Percentiles rank a stretch among this genome's conserved stretches.
phyloP scores from a whole-genome alignment of 1,140 invertebrate species.

The Lordiphosa mommai region DNA sequence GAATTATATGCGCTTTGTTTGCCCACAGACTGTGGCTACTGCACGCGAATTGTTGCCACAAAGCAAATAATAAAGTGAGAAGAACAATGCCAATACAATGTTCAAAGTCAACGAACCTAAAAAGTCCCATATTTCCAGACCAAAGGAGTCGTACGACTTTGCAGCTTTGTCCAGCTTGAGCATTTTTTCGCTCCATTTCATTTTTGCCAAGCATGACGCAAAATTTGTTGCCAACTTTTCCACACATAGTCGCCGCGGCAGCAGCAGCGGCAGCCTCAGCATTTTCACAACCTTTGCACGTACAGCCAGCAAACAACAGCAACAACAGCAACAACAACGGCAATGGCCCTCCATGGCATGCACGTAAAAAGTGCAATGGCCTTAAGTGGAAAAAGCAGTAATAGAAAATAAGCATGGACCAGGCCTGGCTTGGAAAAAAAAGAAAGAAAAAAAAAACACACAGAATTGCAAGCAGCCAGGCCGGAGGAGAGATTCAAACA shows the following conservation, averaged over 20 bases:
- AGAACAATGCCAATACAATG: constrained; percentile 77
- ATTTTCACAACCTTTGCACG: constrained; percentile 77
- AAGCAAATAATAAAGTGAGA: constrained; percentile 77
- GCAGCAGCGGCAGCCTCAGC: constrained; percentile 40
- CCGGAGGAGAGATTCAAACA: constrained; percentile 22
- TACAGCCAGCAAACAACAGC: constrained; percentile 45
- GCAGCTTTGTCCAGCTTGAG: constrained; percentile 58
- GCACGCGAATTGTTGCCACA: constrained; percentile 70
- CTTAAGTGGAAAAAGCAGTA: constrained; percentile 78
- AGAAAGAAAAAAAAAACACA: constrained; percentile 6
- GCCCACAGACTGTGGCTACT: constrained; percentile 52
- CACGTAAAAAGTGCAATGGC: constrained; percentile 78
- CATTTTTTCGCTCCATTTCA: constrained; percentile 78
- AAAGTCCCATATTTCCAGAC: constrained; percentile 76
- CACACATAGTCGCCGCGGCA: constrained; percentile 7
- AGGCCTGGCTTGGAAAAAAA: constrained; percentile 36
- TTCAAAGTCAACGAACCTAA: constrained; percentile 74
- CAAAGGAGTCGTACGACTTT: constrained; percentile 39
- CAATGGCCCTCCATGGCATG: constrained; percentile 77
- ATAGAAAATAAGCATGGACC: constrained; percentile 77
- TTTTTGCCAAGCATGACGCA: constrained; percentile 77
- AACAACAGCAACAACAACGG: constrained; percentile 43
- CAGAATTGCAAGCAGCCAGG: constrained; percentile 45
- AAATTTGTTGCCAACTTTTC: constrained; percentile 77
- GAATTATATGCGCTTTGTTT: constrained; percentile 77